These are phyloP conservation scores for Gadopsis marmoratus DNA, from an alignment of 2,797 vertebrate genomes.

Conservation along the genomic window DNA sequence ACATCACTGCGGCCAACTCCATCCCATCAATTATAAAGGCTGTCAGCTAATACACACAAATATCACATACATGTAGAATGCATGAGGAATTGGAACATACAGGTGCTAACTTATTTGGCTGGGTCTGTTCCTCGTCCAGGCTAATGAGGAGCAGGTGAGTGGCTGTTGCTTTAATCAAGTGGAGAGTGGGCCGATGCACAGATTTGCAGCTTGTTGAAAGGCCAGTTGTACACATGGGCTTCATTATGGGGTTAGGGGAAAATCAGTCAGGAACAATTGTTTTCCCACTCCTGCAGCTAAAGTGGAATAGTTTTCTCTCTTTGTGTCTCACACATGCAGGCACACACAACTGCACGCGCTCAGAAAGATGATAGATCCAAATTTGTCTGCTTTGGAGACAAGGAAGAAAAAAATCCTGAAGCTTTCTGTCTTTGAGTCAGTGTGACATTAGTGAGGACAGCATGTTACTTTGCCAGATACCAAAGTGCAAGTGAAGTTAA, in stretches of 20 bases:
- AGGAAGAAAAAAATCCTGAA: slow-evolving; percentile 6
- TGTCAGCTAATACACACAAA: slow-evolving; percentile 83
- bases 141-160: slow-evolving; percentile 89
- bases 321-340: slow-evolving; percentile 39
- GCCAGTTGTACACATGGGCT: slow-evolving; percentile 86
- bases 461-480: slow-evolving; percentile 27
- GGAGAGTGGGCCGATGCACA: slow-evolving; percentile 78
- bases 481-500: slow-evolving; percentile 24
- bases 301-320: slow-evolving; percentile 77
- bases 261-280: slow-evolving; percentile 90
- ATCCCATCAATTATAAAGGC: slow-evolving; percentile 80
- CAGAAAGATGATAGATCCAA: slow-evolving; percentile 58
- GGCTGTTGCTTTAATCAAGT: slow-evolving; percentile 88
- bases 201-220: slow-evolving; percentile 89
- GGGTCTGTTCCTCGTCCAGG: slow-evolving; percentile 76
- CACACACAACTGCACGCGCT: slow-evolving; percentile 23
- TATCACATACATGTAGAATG: slow-evolving; percentile 84
- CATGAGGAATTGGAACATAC: slow-evolving; percentile 85
- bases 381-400: slow-evolving; percentile 38
- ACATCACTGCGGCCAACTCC: slow-evolving; percentile 54
- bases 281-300: slow-evolving; percentile 85
- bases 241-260: slow-evolving; percentile 87
- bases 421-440: slow-evolving; percentile 28
- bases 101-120: slow-evolving; percentile 89
- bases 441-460: slow-evolving; percentile 27